Conservation (phyloP, 2,113 vertebrate species). For the Athene cunicularia region DNA sequence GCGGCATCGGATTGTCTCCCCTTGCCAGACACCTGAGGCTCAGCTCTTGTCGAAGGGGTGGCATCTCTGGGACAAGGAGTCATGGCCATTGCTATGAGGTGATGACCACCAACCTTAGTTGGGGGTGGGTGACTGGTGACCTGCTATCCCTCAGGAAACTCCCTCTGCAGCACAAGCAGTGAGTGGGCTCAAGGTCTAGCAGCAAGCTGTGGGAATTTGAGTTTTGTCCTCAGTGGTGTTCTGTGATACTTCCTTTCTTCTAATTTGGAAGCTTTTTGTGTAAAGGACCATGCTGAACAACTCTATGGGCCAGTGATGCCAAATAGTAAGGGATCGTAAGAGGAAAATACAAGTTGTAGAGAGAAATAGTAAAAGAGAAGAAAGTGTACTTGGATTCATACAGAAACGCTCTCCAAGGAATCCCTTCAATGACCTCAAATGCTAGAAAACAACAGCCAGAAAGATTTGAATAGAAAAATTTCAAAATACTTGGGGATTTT, state of each 20-base stretch:
- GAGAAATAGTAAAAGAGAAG: not conserved
- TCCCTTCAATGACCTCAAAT: not conserved
- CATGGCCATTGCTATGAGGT: rapidly evolving
- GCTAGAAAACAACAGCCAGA: not conserved
- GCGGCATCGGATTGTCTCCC: not conserved
- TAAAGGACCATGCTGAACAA: not conserved
- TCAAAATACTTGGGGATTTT: not conserved
- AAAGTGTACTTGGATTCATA: not conserved
- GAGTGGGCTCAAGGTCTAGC: not conserved
- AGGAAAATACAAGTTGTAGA: not conserved
- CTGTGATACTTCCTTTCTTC: not conserved
- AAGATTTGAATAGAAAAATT: not conserved
- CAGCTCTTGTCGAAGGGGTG: not conserved
- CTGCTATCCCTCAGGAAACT: not conserved
- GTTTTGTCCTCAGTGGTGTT: not conserved
- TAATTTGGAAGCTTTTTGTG: not conserved
- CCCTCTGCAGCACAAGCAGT: not conserved
- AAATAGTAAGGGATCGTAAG: not conserved
- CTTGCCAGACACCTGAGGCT: not conserved
- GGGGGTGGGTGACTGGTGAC: not conserved
- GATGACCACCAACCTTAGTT: not conserved
- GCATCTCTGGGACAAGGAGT: not conserved
- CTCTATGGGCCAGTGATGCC: rapidly evolving
- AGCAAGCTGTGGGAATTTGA: not conserved
- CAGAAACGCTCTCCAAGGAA: not conserved